Evolutionary conservation across 2,888 invertebrate genomes (phyloP).

Genomic region (Augochlorella aurata): DNA sequence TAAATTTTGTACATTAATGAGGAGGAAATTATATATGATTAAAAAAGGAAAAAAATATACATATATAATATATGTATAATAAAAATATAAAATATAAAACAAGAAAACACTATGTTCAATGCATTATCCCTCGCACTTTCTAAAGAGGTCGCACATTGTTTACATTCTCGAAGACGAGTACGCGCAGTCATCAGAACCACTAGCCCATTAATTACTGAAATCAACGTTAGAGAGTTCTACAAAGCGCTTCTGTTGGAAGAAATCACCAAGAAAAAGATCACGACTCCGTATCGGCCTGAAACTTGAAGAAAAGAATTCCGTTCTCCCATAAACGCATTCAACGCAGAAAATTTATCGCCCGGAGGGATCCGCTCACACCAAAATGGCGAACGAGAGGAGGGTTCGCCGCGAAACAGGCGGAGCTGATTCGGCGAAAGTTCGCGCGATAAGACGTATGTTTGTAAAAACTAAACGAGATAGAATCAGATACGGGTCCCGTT

Average conservation of each 20-base stretch:
- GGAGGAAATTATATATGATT: too few relatives aligned
- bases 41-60: too few relatives aligned
- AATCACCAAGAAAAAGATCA: background rate
- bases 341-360: background rate
- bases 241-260: background rate
- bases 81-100: too few relatives aligned
- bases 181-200: too few relatives aligned
- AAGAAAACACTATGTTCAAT: too few relatives aligned
- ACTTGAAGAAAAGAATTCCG: background rate
- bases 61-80: too few relatives aligned
- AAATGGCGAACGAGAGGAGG: background rate
- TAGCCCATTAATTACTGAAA: background rate
- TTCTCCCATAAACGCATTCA: background rate
- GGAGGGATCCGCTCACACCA: background rate
- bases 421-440: slow-evolving; percentile 56
- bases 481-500: slow-evolving; percentile 51
- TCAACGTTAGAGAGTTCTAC: background rate
- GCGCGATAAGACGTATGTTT: slow-evolving; percentile 59
- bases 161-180: too few relatives aligned
- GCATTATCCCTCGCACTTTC: too few relatives aligned
- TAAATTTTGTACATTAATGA: too few relatives aligned
- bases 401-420: slow-evolving; percentile 14
- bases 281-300: background rate
- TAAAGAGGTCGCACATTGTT: too few relatives aligned
- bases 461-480: slow-evolving; percentile 43